phyloP scores from a whole-genome alignment of 2,888 invertebrate genomes.

The Himalopsyche kuldschensis region DNA sequence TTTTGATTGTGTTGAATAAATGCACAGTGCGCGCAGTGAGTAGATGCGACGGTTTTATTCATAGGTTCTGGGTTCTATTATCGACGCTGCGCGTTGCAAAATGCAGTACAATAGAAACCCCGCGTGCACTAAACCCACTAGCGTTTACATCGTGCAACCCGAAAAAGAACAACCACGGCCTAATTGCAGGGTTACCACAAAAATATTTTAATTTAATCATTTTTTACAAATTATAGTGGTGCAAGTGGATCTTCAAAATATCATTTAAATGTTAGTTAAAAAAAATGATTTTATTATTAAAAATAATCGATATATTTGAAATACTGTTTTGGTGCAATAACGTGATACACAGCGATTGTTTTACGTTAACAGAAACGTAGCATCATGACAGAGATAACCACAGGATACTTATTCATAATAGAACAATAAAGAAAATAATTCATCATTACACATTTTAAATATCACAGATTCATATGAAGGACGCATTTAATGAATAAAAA shows the following conservation, averaged over 20 bases:
- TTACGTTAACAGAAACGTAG: no score
- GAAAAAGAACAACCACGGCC: not conserved
- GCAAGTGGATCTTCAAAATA: not conserved
- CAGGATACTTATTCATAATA: no score
- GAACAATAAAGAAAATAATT: no score
- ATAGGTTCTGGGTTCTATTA: not conserved
- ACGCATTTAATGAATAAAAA: no score
- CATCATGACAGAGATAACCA: no score
- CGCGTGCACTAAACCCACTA: not conserved
- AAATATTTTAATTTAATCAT: not conserved
- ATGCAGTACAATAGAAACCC: not conserved
- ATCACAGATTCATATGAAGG: no score
- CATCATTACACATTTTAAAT: no score
- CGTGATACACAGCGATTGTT: no score
- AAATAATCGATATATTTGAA: no score
- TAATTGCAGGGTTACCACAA: not conserved
- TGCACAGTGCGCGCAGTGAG: not conserved
- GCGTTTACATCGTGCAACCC: conserved; percentile 4
- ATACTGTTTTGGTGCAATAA: no score
- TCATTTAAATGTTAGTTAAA: no score
- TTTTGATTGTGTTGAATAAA: not conserved
- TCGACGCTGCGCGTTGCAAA: not conserved
- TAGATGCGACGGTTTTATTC: not conserved
- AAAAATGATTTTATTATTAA: no score
- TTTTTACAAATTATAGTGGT: not conserved